phyloP scores from a whole-genome alignment of 2,113 vertebrate species.

The Myiagra hebetior region DNA sequence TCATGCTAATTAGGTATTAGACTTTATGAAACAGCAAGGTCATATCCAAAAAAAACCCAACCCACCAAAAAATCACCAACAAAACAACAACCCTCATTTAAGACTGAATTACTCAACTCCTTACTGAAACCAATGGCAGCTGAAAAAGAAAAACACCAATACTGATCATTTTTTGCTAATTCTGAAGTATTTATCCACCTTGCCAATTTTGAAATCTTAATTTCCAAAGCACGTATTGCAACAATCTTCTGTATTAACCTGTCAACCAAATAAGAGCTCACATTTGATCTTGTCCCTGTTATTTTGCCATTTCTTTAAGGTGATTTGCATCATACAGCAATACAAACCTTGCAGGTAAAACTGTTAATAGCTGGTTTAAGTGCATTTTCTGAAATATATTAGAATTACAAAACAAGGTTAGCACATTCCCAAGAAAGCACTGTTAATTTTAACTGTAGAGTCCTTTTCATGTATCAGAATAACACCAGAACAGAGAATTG shows the following conservation, averaged over 20 bases:
- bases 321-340: background rate
- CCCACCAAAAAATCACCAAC: background rate
- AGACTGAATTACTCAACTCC: background rate
- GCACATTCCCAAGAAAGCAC: slow-evolving; percentile 75
- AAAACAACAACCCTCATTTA: background rate
- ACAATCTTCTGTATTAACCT: background rate
- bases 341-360: slow-evolving; percentile 49
- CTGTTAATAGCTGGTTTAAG: slow-evolving; percentile 52
- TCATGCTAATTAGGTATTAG: background rate
- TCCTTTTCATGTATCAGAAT: background rate
- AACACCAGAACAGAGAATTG: background rate
- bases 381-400: slow-evolving; percentile 49
- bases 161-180: background rate
- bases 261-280: background rate
- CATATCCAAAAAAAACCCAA: background rate
- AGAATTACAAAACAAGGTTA: slow-evolving; percentile 81
- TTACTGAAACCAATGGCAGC: slow-evolving; percentile 39
- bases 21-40: background rate
- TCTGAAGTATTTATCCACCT: background rate
- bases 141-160: slow-evolving; percentile 39
- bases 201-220: background rate
- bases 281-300: background rate
- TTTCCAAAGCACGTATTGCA: background rate
- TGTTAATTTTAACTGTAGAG: background rate
- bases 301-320: background rate